phyloP scores from a whole-genome alignment of 2,888 invertebrate genomes.

The Pollenia angustigena region DNA sequence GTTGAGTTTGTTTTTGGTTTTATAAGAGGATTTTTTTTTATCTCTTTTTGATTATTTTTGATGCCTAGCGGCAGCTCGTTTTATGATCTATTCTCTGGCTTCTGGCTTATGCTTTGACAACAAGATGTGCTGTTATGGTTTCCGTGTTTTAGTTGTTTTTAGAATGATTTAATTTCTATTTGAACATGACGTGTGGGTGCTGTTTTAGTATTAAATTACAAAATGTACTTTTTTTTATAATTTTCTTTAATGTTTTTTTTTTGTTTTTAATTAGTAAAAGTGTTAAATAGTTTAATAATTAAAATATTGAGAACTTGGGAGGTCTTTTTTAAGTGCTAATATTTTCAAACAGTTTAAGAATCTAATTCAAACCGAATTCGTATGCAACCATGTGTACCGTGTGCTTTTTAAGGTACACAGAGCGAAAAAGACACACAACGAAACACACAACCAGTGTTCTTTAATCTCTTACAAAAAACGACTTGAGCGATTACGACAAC shows the following conservation, averaged over 20 bases:
- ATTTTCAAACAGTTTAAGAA: no score
- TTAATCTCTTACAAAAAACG: no score
- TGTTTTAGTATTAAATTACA: conserved; percentile 58
- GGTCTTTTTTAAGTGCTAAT: conserved; percentile 14
- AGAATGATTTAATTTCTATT: conserved; percentile 28
- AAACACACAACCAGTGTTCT: no score
- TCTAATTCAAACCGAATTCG: no score
- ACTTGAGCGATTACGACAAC: no score
- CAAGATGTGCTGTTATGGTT: not conserved
- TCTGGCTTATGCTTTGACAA: not conserved
- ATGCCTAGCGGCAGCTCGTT: conserved; percentile 54
- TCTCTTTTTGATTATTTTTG: conserved; percentile 68
- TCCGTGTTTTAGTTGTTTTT: not conserved
- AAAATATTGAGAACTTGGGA: conserved; percentile 29
- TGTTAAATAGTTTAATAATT: conserved; percentile 35
- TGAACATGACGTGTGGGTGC: conserved; percentile 28
- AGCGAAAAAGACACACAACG: no score
- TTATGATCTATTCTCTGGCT: conserved; percentile 31
- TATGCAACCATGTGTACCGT: no score
- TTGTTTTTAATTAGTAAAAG: conserved; percentile 40
- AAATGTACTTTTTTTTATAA: conserved; percentile 11
- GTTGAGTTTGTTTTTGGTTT: conserved; percentile 59
- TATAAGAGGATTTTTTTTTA: conserved; percentile 69
- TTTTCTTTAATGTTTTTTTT: not conserved
- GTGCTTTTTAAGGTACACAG: no score